These are phyloP conservation scores for Xylota segnis DNA, from an alignment of 2,888 invertebrate genomes.

Conservation along the genomic window DNA sequence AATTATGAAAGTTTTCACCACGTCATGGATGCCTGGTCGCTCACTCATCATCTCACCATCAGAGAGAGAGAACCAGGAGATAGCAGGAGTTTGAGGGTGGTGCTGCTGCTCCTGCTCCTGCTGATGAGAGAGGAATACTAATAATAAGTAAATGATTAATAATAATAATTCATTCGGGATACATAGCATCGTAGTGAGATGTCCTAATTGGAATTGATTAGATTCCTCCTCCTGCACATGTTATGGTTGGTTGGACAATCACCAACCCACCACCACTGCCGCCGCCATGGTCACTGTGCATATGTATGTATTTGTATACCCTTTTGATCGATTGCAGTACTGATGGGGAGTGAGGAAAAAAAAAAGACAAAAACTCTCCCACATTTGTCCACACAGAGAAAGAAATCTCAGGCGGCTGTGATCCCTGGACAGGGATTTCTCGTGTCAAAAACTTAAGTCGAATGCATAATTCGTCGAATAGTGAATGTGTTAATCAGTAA, in stretches of 20 bases:
- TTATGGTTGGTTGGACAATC: constrained; percentile 36
- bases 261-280: not conserved
- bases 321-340: constrained; percentile 74
- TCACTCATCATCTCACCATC: constrained; percentile 72
- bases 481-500: constrained; percentile 72
- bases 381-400: constrained; percentile 38
- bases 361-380: constrained; percentile 20
- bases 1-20: constrained; percentile 77
- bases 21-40: constrained; percentile 73
- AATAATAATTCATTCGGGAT: constrained; percentile 84
- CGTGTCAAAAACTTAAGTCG: constrained; percentile 76
- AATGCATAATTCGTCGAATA: constrained; percentile 74
- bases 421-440: constrained; percentile 73
- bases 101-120: constrained; percentile 21
- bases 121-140: constrained; percentile 77
- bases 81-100: constrained; percentile 4
- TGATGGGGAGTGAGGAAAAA: constrained; percentile 48
- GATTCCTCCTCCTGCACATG: constrained; percentile 78
- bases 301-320: constrained; percentile 55
- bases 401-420: constrained; percentile 68
- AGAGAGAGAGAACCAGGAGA: not conserved
- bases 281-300: constrained; percentile 15
- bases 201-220: constrained; percentile 84
- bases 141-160: constrained; percentile 84
- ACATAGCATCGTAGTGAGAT: constrained; percentile 82